phyloP scores from a whole-genome alignment of 2,888 invertebrate species.

The Agrotis exclamationis region DNA sequence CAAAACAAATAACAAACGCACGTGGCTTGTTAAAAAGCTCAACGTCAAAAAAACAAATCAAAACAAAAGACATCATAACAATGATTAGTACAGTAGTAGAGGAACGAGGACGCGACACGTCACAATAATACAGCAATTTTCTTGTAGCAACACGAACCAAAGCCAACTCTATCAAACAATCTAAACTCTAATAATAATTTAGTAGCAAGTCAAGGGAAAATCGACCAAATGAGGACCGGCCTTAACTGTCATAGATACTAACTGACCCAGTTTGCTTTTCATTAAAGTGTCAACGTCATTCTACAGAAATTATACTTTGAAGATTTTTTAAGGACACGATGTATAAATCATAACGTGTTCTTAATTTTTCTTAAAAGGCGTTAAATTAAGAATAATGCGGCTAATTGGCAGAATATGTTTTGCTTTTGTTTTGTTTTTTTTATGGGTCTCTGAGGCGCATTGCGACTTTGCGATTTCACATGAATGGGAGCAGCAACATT shows the following conservation, averaged over 20 bases:
- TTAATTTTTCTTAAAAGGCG: conserved; percentile 27
- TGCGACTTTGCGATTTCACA: not conserved
- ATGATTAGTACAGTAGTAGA: conserved; percentile 20
- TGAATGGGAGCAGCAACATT: not conserved
- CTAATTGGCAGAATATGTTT: conserved; percentile 30
- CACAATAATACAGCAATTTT: conserved; percentile 34
- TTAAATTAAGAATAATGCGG: conserved; percentile 34
- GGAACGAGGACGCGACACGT: conserved; percentile 20
- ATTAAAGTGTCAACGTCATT: conserved; percentile 61
- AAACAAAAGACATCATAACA: conserved; percentile 28
- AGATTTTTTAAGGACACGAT: conserved; percentile 40
- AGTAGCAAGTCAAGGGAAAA: conserved; percentile 52
- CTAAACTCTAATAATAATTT: conserved; percentile 52
- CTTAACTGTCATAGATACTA: conserved; percentile 57
- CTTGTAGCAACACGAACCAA: conserved; percentile 16
- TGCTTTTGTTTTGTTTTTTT: not conserved
- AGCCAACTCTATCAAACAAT: conserved; percentile 49
- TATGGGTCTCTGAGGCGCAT: not conserved
- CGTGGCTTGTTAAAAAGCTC: not conserved
- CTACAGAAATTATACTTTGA: conserved; percentile 53
- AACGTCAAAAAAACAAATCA: conserved; percentile 18
- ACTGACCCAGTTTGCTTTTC: conserved; percentile 64
- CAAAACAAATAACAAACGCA: conserved; percentile 26
- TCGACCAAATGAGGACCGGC: conserved; percentile 52
- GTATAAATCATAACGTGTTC: conserved; percentile 42